Conservation (phyloP, 2,888 invertebrate species). For the Sarcophaga carnaria region DNA sequence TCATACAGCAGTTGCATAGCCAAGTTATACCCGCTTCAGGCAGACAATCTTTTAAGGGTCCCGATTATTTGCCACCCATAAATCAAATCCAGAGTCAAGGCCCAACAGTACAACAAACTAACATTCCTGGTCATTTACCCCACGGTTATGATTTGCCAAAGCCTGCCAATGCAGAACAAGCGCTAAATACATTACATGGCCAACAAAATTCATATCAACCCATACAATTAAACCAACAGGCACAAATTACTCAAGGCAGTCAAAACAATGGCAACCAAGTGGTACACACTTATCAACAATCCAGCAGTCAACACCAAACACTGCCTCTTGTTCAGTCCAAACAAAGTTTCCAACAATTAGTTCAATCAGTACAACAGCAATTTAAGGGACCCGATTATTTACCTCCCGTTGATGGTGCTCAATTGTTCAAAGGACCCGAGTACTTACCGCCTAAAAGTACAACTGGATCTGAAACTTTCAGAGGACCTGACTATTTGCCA, state of each 20-base stretch:
- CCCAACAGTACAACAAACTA: background rate
- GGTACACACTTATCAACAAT: background rate
- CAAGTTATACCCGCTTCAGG: background rate
- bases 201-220: background rate
- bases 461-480: background rate
- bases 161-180: background rate
- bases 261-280: background rate
- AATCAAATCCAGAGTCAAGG: background rate
- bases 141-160: background rate
- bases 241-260: background rate
- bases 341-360: background rate
- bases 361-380: background rate
- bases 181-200: background rate
- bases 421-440: slow-evolving; percentile 29
- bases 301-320: background rate
- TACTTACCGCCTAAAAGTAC: slow-evolving; percentile 39
- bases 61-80: slow-evolving; percentile 31
- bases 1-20: background rate
- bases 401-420: slow-evolving; percentile 60
- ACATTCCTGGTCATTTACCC: background rate
- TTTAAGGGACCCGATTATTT: slow-evolving; percentile 70
- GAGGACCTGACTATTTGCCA: background rate
- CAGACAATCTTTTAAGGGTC: slow-evolving; percentile 18
- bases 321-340: too few species aligned
- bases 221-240: background rate